Base-by-base conservation (phyloP, 2,797 vertebrate species). In the Monodelphis domestica region DNA sequence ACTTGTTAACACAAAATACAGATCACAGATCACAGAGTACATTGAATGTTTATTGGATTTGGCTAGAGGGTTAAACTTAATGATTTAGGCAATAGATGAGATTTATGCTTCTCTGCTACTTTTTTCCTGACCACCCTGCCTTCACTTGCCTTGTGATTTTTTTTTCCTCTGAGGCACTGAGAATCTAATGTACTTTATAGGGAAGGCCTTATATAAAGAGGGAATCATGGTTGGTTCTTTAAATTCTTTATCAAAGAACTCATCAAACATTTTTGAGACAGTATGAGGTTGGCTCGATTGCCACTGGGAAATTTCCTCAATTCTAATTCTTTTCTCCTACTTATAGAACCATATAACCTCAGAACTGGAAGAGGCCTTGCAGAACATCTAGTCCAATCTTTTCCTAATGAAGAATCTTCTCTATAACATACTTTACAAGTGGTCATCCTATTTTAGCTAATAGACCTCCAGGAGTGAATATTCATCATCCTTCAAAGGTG, bases 141-240 rank as follows among this genome's bases (percentile, higher is more conserved):
- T 21, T 17, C 55, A 28, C 38, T 15, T n/a, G 17, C 5, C 38
- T 17, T 5, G 14, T n/a, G 14, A 90, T 90, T 52, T 91, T 1
- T n/a, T 89, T 53, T 91, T 70, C 45, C 88, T 94, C 24, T 1
- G 92, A 78, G 54, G 63, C 63, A 78, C n/a, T 45, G 9, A 45
- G 53, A 89, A 89, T 21, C 55, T n/a, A 53, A 24, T 6, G 54
- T 50, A 53, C 11, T n/a, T 92, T 84, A 70, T 33, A 89, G 91
- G 51, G 53, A 95, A 57, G 24, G 38, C 78, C 96, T 94, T 59
- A n/a, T 38, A 45, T 70, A 53, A 78, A 51, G 12, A 6, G 28
- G 59, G 14, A 57, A n/a, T n/a, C 53, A 55, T 90, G 30, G 5
- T 10, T 53, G 63, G 53, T 56, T 6, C 21, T 12, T 1, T 21